Base-by-base conservation (phyloP, 92 coral and sea anemone species). In the Phenganax marumi region DNA sequence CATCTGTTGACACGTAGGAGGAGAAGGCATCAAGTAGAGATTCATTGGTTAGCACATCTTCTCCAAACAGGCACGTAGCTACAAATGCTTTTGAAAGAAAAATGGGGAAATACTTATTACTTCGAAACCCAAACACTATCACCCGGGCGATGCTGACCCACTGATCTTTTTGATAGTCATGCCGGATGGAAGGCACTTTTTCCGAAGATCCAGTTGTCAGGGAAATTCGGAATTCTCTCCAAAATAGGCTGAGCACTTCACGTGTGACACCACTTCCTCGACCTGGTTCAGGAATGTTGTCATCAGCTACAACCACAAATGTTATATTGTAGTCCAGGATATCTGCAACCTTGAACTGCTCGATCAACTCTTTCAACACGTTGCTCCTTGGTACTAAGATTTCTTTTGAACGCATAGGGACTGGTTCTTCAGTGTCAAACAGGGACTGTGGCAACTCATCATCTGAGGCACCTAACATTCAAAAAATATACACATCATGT, bases 71-170 rank as follows among this genome's bases (percentile, higher is more conserved):
- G 85, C 88, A 85, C 8, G 88, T 64, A 50, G 80, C 85, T 54
- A 85, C 50, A 76, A 85, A 85, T 85, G 85, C 88, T 58, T 62
- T 68, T 56, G 87, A 84, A 19, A 84, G 73, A 48, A 60, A 76
- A 68, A 85, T 68, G 14, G 88, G 88, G 53, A 79, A 85, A 52
- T 85, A 85, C 52, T 79, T 54, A 46, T 85, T 65, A 26, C 73
- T 63, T 18, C 50, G 25, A 75, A 68, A 85, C 49, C 87, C 87
- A 47, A 77, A 57, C 16, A 75, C 87, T 52, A 84, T 43, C 57
- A 84, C 62, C 75, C 85, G 71, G 39, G 88, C 85, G 12, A 79
- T 82, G 80, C 88, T 85, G 17, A 65, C 69, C 88, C 88, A 85
- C 79, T 79, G 77, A 53, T 73, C 70, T 14, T 79, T 85, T 50